Evolutionary conservation across 2,797 vertebrate genomes (phyloP), one percentile per base, ranked within the genome.

Genomic region (Morelia viridis): DNA sequence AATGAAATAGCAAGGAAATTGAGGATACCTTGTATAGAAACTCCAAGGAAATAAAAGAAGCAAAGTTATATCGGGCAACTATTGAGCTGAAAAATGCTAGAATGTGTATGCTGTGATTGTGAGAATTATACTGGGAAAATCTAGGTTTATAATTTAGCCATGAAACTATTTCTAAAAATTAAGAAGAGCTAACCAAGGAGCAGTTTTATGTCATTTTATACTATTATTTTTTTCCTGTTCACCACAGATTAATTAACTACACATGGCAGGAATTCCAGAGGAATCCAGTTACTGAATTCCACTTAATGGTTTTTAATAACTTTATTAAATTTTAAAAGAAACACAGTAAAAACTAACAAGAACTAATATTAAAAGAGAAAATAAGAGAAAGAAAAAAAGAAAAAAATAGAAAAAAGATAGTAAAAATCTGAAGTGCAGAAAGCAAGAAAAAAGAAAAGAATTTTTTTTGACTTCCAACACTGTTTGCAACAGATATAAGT

Each of bases 191-290:
- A 62, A 31, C 3, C 41, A 56, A 85, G 53, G 19, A 60, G 5
- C 12, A 89, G 57, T 31, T 60, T 58, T 80, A 80, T 41, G 35
- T 22, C 41, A 80, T 53, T 89, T 84, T 22, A 11, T 56, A 46
- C 76, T 19, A 26, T 61, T 58, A 12, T 50, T 35, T 89, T 7
- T 50, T 26, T 0, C 2, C 24, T 28, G 0, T 31, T 46, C 83
- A 84, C 86, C 94, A 90, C 91, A 84, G 64, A n/a, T 83, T 93
- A 93, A 85, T 94, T 93, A 93, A 60, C 41, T 92, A 90, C 65
- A 88, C 0, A 0, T 0, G 11, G 50, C 13, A 94, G 85, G 86
- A 90, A 95, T 95, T 15, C 22, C 46, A 80, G 68, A 58, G 71
- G 85, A 13, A 88, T 94, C 93, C 83, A 93, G 31, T 93, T 60